A percentile compares a stretch with the other conserved stretches of the same genome.
Evolutionary conservation across 2,888 invertebrate genomes (phyloP).

Genomic region (Homarus gammarus): DNA sequence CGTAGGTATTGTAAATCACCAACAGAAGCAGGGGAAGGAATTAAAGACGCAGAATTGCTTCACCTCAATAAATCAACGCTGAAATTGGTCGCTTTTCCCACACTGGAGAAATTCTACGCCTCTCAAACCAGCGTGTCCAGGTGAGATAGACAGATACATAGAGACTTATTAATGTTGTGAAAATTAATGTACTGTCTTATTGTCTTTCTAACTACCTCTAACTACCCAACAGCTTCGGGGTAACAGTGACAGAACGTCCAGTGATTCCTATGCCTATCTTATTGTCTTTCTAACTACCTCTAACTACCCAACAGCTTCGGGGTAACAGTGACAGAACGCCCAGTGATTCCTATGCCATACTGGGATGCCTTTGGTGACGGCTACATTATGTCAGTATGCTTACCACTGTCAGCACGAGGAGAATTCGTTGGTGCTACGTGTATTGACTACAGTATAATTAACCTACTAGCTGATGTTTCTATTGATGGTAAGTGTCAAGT

Average conservation of each 20-base stretch:
- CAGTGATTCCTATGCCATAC: conserved; percentile 56
- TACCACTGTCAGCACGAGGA: background rate
- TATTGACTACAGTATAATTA: conserved; percentile 29
- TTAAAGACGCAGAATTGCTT: background rate
- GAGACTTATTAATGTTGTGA: too few relatives aligned
- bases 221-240: background rate
- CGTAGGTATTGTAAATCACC: too few relatives aligned
- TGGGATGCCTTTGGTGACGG: conserved; percentile 44
- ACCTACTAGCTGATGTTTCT: conserved; percentile 22
- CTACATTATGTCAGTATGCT: conserved; percentile 44
- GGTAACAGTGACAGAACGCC: background rate
- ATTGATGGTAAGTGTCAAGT: too few relatives aligned
- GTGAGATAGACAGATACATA: too few relatives aligned
- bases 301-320: conserved; percentile 12
- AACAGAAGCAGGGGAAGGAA: background rate
- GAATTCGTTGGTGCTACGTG: conserved; percentile 36
- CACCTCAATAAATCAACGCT: background rate
- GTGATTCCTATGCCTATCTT: conserved; percentile 58
- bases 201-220: too few relatives aligned
- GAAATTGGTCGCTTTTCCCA: background rate
- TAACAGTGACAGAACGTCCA: background rate
- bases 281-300: too few relatives aligned
- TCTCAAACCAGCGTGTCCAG: background rate
- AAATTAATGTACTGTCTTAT: too few relatives aligned
- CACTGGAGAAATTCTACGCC: background rate